Evolutionary conservation across 1,140 invertebrate species (phyloP), one percentile per base, ranked within the genome.

Genomic region (Cydia strobilella): DNA sequence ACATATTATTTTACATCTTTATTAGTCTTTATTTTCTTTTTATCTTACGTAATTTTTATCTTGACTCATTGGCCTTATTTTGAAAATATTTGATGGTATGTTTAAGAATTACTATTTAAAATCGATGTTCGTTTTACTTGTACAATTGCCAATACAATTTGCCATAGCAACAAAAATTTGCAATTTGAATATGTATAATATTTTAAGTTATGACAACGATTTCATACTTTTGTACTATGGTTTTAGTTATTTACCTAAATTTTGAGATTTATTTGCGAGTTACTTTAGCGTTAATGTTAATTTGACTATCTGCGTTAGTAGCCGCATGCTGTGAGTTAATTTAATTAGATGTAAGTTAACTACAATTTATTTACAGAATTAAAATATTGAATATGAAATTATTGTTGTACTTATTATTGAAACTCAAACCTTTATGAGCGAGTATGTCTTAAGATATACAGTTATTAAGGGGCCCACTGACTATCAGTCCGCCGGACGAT

Each of bases 221-320:
- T 51, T 73, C 13, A 54, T 73, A 48, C 42, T 25, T 51, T 73
- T 27, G 45, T 54, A 73, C 42, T n/a, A 18, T 15, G 20, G 25
- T 73, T 73, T 73, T 27, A 71, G 35, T 25, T 45, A 31, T 73
- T 73, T 27, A 13, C 23, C 10, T 27, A 20, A 9, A 73, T 23
- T 72, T 20, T 51, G 42, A 51, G 42, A 73, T 73, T 73, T 73
- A 23, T 69, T 39, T 69, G 42, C 45, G 20, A 39, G 62, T 65
- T 65, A 65, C 62, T 13, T 65, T 10, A 39, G 35, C 9, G 25
- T 66, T 63, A 25, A 15, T 15, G 13, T 18, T 69, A 69, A 69
- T 31, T 65, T 69, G 65, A 69, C 27, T n/a, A 69, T 69, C 31
- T 35, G 65, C 65, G 31, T n/a, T 35, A 42, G 27, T 35, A 35